These are phyloP conservation scores for Cyrtonyx montezumae DNA, from an alignment of 2,113 vertebrate species.

Conservation along the genomic window DNA sequence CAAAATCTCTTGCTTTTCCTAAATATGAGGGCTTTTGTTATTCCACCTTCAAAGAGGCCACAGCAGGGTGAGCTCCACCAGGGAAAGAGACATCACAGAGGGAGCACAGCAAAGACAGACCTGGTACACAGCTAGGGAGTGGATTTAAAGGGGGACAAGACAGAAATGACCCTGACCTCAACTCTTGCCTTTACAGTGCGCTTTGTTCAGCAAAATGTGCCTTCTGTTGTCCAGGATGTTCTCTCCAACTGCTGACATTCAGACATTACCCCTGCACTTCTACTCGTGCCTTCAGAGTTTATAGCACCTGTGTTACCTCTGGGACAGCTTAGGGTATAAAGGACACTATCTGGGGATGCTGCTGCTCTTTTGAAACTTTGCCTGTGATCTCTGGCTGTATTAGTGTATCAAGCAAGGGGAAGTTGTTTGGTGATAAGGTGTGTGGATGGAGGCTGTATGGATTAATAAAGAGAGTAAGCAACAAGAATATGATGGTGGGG, in stretches of 20 bases:
- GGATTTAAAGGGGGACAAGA: not conserved
- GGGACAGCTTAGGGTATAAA: not conserved
- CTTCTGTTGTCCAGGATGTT: not conserved
- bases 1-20: conserved; percentile 13
- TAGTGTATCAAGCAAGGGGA: not conserved
- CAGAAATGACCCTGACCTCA: not conserved
- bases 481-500: not conserved
- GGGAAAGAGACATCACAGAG: not conserved
- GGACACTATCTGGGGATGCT: not conserved
- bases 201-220: not conserved
- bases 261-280: not conserved
- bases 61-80: not conserved
- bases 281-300: not conserved
- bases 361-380: not conserved
- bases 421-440: not conserved
- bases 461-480: not conserved
- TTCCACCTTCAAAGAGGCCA: not conserved
- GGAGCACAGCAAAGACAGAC: not conserved
- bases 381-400: not conserved
- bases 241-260: not conserved
- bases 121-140: not conserved
- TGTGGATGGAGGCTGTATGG: not conserved
- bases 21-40: conserved; percentile 19
- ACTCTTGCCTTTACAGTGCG: not conserved
- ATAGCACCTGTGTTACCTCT: not conserved